Percentiles rank a stretch among this genome's conserved stretches.
These are phyloP conservation scores for Mesorhabditis spiculigera DNA, from an alignment of 2,888 invertebrate species.

Conservation along the genomic window DNA sequence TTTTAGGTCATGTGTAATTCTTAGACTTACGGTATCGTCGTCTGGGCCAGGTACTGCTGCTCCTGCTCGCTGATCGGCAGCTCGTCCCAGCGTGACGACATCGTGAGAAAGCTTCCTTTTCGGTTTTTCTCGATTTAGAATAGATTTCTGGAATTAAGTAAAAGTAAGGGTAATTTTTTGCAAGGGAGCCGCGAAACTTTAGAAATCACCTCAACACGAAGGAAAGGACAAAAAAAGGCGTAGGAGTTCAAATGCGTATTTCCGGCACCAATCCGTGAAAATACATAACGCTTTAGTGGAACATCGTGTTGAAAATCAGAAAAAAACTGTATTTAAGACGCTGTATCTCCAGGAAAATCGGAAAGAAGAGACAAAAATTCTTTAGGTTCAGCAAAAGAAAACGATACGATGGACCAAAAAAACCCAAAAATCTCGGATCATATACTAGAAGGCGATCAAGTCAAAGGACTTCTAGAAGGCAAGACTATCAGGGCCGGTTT, in stretches of 20 bases:
- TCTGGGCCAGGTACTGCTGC: constrained; percentile 38
- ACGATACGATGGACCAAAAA: not conserved
- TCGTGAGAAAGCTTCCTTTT: not conserved
- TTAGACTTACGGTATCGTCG: constrained; percentile 22
- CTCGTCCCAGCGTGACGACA: constrained; percentile 41
- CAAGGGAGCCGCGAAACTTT: not conserved
- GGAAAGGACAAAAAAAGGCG: not conserved
- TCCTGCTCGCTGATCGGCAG: constrained; percentile 49
- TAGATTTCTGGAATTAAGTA: not conserved
- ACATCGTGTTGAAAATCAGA: no score
- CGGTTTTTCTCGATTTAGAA: not conserved
- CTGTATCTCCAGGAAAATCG: not conserved
- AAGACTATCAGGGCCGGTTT: no score
- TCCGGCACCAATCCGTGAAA: no score
- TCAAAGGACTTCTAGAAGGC: no score
- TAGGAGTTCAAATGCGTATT: not conserved
- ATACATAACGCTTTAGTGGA: no score
- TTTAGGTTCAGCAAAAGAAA: not conserved
- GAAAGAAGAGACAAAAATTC: not conserved
- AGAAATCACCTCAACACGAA: not conserved
- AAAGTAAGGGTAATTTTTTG: no score
- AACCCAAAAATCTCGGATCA: not conserved
- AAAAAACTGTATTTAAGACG: no score
- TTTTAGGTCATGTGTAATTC: not conserved
- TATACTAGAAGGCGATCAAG: no score